phyloP scores from a whole-genome alignment of 2,797 vertebrate genomes.

The Hypotaenidia philippensis region DNA sequence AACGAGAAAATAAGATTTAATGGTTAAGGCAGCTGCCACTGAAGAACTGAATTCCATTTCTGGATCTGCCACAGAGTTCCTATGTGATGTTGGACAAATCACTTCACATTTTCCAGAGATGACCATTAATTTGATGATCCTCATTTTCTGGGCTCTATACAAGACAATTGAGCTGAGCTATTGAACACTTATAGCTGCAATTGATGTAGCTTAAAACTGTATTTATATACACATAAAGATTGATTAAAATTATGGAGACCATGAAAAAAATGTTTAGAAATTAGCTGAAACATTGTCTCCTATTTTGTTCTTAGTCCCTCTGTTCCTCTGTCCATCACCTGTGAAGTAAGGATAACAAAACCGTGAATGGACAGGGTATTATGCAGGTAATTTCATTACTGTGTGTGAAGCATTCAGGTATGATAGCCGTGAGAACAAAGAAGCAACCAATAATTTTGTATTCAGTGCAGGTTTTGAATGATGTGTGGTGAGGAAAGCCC shows the following conservation, averaged over 20 bases:
- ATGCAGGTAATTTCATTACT: not conserved
- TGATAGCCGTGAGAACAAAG: not conserved
- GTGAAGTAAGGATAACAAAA: not conserved
- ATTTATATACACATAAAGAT: not conserved
- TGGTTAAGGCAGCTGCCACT: constrained; percentile 55
- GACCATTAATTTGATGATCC: constrained; percentile 43
- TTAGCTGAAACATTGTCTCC: not conserved
- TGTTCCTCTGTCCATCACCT: not conserved
- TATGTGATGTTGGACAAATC: constrained; percentile 48
- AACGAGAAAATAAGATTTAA: constrained; percentile 62
- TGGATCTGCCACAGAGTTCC: constrained; percentile 35
- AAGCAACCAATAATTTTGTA: not conserved
- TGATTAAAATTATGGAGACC: not conserved
- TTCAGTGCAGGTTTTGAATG: constrained; percentile 15
- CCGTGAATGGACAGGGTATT: not conserved
- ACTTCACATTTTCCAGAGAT: constrained; percentile 39
- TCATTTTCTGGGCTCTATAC: not conserved
- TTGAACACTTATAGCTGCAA: not conserved
- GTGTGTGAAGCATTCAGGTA: not conserved
- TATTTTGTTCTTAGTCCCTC: not conserved
- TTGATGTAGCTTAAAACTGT: not conserved
- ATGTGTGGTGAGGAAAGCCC: not conserved
- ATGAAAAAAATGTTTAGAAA: not conserved
- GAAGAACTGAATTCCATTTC: constrained; percentile 53
- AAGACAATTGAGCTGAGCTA: not conserved